Conservation (phyloP, 2,888 invertebrate genomes). For the Drosophila neotestacea region DNA sequence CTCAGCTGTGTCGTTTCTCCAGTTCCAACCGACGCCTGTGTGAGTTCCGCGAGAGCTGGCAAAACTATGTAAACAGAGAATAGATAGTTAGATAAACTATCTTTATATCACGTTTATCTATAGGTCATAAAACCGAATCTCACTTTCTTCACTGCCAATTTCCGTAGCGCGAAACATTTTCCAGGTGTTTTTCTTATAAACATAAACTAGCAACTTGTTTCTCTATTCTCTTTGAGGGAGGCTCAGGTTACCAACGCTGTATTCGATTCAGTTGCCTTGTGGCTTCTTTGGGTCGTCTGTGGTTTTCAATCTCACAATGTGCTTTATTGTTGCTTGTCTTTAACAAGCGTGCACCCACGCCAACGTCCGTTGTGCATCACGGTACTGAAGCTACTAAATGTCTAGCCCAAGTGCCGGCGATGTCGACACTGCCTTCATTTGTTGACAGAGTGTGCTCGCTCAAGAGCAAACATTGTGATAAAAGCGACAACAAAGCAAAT, state of each 20-base stretch:
- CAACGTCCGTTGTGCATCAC: conserved; percentile 50
- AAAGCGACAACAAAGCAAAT: conserved; percentile 49
- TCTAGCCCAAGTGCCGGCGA: conserved; percentile 13
- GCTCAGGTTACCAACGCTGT: conserved; percentile 55
- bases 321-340: conserved; percentile 20
- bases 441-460: conserved; percentile 19
- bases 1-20: conserved; percentile 45
- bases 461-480: conserved; percentile 69
- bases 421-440: conserved; percentile 6
- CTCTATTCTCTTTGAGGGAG: conserved; percentile 13
- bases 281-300: conserved; percentile 44
- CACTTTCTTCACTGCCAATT: conserved; percentile 83
- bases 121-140: conserved; percentile 51
- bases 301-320: conserved; percentile 42
- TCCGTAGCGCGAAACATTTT: conserved; percentile 81
- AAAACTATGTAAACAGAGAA: conserved; percentile 58
- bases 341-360: conserved; percentile 32
- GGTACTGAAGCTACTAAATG: conserved; percentile 50
- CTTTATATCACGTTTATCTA: conserved; percentile 43
- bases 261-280: conserved; percentile 41
- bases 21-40: conserved; percentile 39
- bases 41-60: conserved; percentile 72
- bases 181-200: conserved; percentile 25
- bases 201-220: conserved; percentile 41
- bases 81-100: not conserved